phyloP scores from a whole-genome alignment of 2,888 invertebrate species.

The Ditula angustiorana region DNA sequence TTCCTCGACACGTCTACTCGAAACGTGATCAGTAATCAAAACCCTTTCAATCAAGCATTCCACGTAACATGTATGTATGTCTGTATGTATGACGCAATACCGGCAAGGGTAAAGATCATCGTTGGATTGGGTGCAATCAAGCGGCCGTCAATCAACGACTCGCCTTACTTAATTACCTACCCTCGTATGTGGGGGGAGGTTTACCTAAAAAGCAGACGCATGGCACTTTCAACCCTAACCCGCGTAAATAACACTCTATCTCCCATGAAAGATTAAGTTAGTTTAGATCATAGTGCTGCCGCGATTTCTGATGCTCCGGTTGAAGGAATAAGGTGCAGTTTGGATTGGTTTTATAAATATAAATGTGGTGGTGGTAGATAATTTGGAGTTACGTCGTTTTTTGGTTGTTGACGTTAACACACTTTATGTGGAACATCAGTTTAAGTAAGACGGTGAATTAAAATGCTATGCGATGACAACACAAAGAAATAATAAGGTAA shows the following conservation, averaged over 20 bases:
- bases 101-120: conserved; percentile 37
- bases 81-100: conserved; percentile 17
- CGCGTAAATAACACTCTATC: neutral
- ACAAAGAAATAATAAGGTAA: too few relatives aligned
- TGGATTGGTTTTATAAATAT: neutral
- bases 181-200: conserved; percentile 31
- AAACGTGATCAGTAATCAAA: conserved; percentile 22
- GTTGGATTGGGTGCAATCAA: conserved; percentile 42
- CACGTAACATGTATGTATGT: neutral
- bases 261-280: neutral
- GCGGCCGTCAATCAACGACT: conserved; percentile 43
- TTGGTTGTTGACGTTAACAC: conserved; percentile 18
- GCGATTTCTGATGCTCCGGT: neutral
- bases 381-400: conserved; percentile 23
- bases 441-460: too few relatives aligned
- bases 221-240: neutral
- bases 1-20: too few relatives aligned
- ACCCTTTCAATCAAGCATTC: conserved; percentile 18
- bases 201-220: conserved; percentile 12
- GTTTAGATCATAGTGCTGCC: neutral
- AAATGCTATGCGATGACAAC: too few relatives aligned
- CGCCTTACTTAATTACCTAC: conserved; percentile 45
- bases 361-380: conserved; percentile 24
- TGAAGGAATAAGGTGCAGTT: conserved; percentile 1
- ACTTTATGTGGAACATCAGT: too few relatives aligned